Conservation (phyloP, 2,113 vertebrate species). For the Spilogale gracilis region DNA sequence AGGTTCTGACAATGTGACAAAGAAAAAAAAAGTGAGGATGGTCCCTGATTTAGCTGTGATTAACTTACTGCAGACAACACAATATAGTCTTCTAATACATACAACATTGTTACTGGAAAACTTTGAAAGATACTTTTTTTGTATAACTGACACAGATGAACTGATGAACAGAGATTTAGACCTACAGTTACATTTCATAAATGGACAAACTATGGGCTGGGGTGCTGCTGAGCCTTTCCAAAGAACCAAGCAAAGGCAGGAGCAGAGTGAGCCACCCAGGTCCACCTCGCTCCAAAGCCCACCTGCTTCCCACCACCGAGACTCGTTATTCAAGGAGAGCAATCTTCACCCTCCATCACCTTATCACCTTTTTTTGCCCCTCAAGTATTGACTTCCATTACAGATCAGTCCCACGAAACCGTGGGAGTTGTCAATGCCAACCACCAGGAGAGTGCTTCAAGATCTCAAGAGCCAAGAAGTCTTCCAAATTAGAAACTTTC, state of each 20-base stretch:
- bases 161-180: not conserved
- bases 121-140: slow-evolving; percentile 5
- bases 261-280: not conserved
- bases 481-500: slow-evolving; percentile 64
- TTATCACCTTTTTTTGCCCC: not conserved
- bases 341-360: not conserved
- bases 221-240: not conserved
- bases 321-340: not conserved
- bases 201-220: not conserved
- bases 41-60: not conserved
- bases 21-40: not conserved
- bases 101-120: not conserved
- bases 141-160: not conserved
- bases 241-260: not conserved
- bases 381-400: not conserved
- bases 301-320: not conserved
- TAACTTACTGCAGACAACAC: not conserved
- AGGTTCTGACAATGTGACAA: not conserved
- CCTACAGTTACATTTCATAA: not conserved
- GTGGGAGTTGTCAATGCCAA: not conserved
- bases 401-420: not conserved
- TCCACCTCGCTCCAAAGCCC: not conserved
- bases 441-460: not conserved
- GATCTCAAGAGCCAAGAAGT: slow-evolving; percentile 37
- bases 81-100: not conserved